Conservation (phyloP, 2,888 invertebrate species). For the Heliconius sara region DNA sequence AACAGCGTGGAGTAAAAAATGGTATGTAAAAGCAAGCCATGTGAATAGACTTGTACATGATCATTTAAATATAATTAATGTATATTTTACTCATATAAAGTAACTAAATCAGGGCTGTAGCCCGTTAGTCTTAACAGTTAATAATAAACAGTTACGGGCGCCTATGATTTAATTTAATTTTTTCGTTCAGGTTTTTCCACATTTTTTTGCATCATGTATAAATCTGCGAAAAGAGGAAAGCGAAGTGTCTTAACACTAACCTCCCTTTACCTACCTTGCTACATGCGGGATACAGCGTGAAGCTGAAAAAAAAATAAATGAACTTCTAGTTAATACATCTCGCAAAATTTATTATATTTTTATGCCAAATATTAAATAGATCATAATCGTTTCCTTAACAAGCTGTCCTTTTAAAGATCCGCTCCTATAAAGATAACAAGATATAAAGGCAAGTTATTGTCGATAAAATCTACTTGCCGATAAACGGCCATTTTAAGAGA, state of each 20-base stretch:
- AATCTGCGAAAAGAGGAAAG: no score
- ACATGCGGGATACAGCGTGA: no score
- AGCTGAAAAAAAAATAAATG: no score
- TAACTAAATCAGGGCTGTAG: background rate
- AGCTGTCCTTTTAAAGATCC: slow-evolving; percentile 9
- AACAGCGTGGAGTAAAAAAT: no score
- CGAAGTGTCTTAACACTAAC: no score
- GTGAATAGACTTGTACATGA: no score
- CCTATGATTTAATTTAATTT: background rate
- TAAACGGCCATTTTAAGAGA: slow-evolving; percentile 25
- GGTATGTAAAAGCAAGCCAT: no score
- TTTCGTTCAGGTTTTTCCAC: no score
- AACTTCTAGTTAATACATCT: no score
- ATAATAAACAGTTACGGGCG: background rate
- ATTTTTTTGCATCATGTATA: no score
- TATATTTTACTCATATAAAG: background rate
- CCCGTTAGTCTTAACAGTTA: background rate
- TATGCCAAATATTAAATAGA: slow-evolving; percentile 1
- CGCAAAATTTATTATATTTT: background rate
- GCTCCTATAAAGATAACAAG: slow-evolving; percentile 15
- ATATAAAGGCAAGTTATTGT: slow-evolving; percentile 19
- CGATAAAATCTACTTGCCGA: slow-evolving; percentile 24
- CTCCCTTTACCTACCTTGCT: no score
- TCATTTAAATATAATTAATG: no score
- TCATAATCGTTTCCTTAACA: slow-evolving; percentile 4